These are phyloP conservation scores for Xanthia icteritia DNA, from an alignment of 2,888 invertebrate genomes.

Conservation along the genomic window DNA sequence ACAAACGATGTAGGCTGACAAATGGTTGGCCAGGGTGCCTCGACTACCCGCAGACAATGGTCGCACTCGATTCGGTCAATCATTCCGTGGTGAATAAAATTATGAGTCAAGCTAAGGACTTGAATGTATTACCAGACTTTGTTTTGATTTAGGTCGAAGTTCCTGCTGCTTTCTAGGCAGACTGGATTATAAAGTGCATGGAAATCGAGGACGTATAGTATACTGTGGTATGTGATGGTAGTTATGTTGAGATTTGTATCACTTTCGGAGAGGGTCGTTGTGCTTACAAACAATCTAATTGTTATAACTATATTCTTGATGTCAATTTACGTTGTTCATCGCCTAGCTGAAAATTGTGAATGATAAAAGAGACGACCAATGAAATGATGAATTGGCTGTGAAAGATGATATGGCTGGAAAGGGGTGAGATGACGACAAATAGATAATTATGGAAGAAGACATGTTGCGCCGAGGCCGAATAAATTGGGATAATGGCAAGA, in stretches of 20 bases:
- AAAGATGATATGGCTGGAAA: not conserved
- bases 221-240: not conserved
- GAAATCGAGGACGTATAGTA: constrained; percentile 1
- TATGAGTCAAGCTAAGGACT: constrained; percentile 61
- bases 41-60: constrained; percentile 71
- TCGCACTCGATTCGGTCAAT: constrained; percentile 67
- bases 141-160: constrained; percentile 44
- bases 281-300: not conserved
- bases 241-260: not conserved
- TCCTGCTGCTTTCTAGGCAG: constrained; percentile 24
- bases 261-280: not conserved
- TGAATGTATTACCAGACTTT: constrained; percentile 41
- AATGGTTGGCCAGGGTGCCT: constrained; percentile 70
- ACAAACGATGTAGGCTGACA: constrained; percentile 72
- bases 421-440: not conserved
- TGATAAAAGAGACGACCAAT: too few species aligned
- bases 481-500: not conserved
- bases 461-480: not conserved
- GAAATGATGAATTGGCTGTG: not conserved
- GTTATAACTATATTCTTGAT: not conserved
- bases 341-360: not conserved
- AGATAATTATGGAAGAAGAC: not conserved
- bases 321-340: not conserved
- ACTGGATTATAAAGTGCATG: not conserved
- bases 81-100: constrained; percentile 67